These are phyloP conservation scores for Sarcophaga subvicina DNA, from an alignment of 2,888 invertebrate genomes.

Conservation along the genomic window DNA sequence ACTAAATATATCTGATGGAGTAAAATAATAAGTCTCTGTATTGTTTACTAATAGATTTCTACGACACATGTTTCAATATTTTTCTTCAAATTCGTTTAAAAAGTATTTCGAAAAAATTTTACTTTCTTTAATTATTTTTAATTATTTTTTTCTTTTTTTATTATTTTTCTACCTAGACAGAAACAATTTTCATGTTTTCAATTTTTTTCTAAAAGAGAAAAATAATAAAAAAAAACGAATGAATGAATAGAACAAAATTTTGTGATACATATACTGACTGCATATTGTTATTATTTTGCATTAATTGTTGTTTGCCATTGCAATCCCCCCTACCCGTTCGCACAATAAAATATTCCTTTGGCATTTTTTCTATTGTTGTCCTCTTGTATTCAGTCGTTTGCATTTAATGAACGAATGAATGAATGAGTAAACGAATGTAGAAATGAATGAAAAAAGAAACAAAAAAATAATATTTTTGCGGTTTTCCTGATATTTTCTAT, in stretches of 20 bases:
- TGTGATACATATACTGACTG: constrained; percentile 1
- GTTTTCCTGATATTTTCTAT: constrained; percentile 61
- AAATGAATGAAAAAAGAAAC: constrained; percentile 5
- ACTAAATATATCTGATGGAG: no score
- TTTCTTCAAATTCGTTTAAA: no score
- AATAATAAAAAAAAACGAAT: not conserved
- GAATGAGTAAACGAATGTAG: not conserved
- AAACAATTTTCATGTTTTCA: not conserved
- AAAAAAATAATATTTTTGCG: constrained; percentile 41
- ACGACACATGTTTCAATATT: no score
- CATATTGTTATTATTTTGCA: constrained; percentile 54
- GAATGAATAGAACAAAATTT: not conserved
- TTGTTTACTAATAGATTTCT: no score
- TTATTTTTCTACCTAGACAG: constrained; percentile 34
- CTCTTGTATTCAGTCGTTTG: constrained; percentile 59
- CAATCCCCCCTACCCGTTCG: not conserved
- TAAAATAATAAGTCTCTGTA: no score
- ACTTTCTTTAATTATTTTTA: not conserved
- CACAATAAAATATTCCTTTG: not conserved
- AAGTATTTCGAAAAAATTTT: no score
- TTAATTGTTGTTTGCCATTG: constrained; percentile 58
- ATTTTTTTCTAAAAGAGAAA: no score
- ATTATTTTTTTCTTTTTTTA: not conserved
- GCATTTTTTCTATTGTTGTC: constrained; percentile 35
- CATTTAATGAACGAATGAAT: constrained; percentile 44